Conservation (phyloP, 1,140 invertebrate species). For the Tetragnatha versicolor region DNA sequence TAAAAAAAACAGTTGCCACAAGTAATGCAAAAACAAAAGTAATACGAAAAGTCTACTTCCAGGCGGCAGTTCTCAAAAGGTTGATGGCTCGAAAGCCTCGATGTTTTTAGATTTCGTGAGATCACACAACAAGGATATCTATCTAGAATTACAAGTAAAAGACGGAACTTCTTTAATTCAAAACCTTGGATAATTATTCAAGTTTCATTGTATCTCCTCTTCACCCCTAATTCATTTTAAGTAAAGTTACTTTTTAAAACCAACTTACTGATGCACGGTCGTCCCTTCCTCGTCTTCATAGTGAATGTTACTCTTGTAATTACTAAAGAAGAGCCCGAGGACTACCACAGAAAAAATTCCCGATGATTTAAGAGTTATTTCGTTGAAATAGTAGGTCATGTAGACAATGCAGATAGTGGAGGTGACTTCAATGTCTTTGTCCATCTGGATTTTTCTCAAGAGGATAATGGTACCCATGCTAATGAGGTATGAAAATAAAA, state of each 20-base stretch:
- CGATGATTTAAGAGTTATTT: constrained; percentile 63
- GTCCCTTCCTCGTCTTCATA: constrained; percentile 63
- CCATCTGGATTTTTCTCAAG: constrained; percentile 64
- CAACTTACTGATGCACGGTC: constrained; percentile 63
- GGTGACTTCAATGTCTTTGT: constrained; percentile 64
- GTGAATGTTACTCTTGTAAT: constrained; percentile 64
- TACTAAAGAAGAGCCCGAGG: constrained; percentile 63
- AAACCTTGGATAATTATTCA: neutral
- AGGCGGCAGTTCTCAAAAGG: no score
- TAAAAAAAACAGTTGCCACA: no score
- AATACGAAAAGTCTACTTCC: no score
- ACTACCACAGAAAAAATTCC: constrained; percentile 66
- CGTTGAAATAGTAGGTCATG: constrained; percentile 65
- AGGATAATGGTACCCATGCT: constrained; percentile 62
- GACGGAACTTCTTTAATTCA: no score
- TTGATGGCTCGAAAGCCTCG: no score
- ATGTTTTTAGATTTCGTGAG: no score
- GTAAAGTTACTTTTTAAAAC: no score
- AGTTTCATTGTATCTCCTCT: no score
- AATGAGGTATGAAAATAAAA: constrained; percentile 64
- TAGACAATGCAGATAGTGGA: constrained; percentile 66
- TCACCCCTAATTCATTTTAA: no score
- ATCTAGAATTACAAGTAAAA: no score
- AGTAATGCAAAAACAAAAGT: no score
- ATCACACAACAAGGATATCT: neutral